Evolutionary conservation across 2,888 invertebrate species (phyloP).

Genomic region (Aradus depressus): DNA sequence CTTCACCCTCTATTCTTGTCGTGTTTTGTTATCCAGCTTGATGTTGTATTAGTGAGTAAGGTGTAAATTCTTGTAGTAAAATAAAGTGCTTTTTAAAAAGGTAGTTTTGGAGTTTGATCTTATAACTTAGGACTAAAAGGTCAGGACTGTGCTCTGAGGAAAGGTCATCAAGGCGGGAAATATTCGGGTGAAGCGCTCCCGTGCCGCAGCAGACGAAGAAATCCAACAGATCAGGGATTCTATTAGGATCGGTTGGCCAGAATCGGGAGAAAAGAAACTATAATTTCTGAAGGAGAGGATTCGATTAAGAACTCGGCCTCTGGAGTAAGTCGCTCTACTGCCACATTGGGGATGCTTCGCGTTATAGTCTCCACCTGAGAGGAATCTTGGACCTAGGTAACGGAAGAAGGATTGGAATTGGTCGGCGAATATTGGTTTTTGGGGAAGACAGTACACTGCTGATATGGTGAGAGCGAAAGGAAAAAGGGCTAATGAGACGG

Average conservation of each 20-base stretch:
- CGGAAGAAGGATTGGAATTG: slow-evolving; percentile 23
- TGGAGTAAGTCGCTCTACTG: slow-evolving; percentile 25
- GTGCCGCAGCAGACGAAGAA: slow-evolving; percentile 24
- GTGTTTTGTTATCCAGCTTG: too few relatives aligned
- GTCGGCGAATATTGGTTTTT: background rate
- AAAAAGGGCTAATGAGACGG: background rate
- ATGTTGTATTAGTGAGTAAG: too few relatives aligned
- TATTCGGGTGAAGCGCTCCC: slow-evolving; percentile 3
- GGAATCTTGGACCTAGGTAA: slow-evolving; percentile 25
- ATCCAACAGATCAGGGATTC: slow-evolving; percentile 27
- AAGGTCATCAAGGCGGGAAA: slow-evolving; percentile 24
- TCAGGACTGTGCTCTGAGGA: slow-evolving; percentile 26
- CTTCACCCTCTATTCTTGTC: too few relatives aligned
- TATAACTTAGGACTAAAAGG: slow-evolving; percentile 17
- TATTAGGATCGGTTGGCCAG: slow-evolving; percentile 28
- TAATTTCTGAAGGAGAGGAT: background rate
- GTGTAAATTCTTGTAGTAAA: too few relatives aligned
- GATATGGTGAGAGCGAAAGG: slow-evolving; percentile 1
- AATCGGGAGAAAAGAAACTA: slow-evolving; percentile 22
- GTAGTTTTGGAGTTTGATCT: too few relatives aligned
- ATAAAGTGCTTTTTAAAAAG: too few relatives aligned
- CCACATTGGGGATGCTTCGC: slow-evolving; percentile 29
- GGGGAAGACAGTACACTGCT: slow-evolving; percentile 8
- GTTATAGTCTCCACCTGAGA: slow-evolving; percentile 29
- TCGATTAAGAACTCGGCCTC: slow-evolving; percentile 1